phyloP scores from a whole-genome alignment of 1,140 invertebrate species.

The Gonatopus flavifemur region DNA sequence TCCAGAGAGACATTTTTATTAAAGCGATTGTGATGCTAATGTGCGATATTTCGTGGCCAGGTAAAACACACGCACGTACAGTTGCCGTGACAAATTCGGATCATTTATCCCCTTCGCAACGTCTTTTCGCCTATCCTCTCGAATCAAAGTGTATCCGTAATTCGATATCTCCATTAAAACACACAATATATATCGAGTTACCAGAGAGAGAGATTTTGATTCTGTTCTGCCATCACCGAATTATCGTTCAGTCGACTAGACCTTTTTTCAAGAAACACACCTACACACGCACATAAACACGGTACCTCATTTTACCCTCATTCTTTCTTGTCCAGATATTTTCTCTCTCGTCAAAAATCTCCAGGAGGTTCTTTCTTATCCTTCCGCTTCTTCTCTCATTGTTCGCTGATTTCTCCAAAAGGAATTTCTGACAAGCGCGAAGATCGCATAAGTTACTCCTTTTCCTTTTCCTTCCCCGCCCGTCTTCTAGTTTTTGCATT shows the following conservation, averaged over 20 bases:
- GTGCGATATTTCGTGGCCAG: neutral
- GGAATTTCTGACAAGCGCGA: no score
- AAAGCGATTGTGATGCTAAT: neutral
- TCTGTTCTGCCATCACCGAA: no score
- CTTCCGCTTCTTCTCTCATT: no score
- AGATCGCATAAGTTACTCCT: no score
- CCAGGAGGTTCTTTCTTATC: no score
- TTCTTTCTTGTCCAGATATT: no score
- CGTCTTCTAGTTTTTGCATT: no score
- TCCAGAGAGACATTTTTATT: neutral
- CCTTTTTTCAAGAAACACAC: constrained; percentile 8
- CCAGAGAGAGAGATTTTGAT: constrained; percentile 31
- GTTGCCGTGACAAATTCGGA: constrained; percentile 25
- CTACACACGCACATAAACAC: constrained; percentile 12
- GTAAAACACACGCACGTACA: constrained; percentile 4
- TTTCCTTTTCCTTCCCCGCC: no score
- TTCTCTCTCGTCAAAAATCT: no score
- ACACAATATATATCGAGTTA: constrained; percentile 30
- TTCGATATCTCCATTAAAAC: constrained; percentile 43
- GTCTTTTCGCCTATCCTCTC: constrained; percentile 35
- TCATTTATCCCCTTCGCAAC: constrained; percentile 35
- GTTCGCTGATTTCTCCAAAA: no score
- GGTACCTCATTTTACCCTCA: neutral
- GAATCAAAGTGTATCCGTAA: constrained; percentile 40
- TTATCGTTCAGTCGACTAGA: constrained; percentile 25